A percentile compares a stretch with the other conserved stretches of the same genome.
These are phyloP conservation scores for Psilopsiagon aymara DNA, from an alignment of 2,113 vertebrate species.

Conservation along the genomic window DNA sequence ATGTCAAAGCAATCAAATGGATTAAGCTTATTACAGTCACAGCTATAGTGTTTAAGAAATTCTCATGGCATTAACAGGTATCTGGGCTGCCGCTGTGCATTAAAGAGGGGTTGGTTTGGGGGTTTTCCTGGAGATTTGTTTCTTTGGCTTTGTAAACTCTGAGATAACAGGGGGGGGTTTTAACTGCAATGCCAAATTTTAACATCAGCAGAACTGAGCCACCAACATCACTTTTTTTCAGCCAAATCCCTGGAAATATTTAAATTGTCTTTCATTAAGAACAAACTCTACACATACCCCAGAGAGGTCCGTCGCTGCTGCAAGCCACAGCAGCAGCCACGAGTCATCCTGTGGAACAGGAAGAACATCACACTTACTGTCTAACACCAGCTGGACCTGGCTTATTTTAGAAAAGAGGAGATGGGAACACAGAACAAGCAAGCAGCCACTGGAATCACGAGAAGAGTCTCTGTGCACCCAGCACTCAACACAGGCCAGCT, in stretches of 20 bases:
- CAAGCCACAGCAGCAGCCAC: background rate
- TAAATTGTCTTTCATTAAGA: background rate
- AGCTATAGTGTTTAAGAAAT: background rate
- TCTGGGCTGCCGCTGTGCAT: background rate
- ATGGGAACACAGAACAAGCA: background rate
- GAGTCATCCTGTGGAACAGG: background rate
- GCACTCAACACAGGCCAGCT: background rate
- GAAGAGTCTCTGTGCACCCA: background rate
- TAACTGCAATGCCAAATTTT: background rate
- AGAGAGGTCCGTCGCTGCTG: background rate
- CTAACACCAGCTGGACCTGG: background rate
- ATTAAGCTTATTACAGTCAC: background rate
- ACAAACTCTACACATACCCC: background rate
- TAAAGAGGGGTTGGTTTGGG: background rate
- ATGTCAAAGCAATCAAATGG: conserved; percentile 7
- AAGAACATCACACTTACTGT: background rate
- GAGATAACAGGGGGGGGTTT: background rate
- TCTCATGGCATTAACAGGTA: background rate
- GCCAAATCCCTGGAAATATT: background rate
- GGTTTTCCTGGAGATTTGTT: background rate
- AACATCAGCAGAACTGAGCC: background rate
- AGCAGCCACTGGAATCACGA: background rate
- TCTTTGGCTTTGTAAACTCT: background rate
- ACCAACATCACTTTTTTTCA: background rate
- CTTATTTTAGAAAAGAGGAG: conserved; percentile 22